phyloP scores from a whole-genome alignment of 2,797 vertebrate genomes.

The Peromyscus nudipes region DNA sequence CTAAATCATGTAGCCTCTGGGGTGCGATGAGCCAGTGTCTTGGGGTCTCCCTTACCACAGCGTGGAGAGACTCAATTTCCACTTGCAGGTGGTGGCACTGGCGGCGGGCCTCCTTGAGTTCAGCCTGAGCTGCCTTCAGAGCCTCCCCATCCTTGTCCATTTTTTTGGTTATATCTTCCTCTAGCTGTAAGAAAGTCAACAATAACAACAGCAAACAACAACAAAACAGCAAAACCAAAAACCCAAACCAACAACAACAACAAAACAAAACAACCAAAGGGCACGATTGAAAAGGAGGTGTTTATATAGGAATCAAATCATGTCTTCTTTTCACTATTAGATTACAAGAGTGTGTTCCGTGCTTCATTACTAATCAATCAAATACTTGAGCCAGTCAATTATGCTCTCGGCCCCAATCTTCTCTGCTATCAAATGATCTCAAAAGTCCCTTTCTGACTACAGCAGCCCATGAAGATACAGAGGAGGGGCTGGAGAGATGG shows the following conservation, averaged over 20 bases:
- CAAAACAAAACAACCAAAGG: background rate
- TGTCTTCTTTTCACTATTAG: background rate
- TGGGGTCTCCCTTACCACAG: slow-evolving; percentile 90
- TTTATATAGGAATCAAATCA: background rate
- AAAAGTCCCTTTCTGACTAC: background rate
- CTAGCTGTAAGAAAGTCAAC: slow-evolving; percentile 82
- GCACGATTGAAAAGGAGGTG: background rate
- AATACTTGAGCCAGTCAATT: background rate
- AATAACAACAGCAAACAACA: background rate
- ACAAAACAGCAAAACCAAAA: background rate
- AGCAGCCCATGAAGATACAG: background rate
- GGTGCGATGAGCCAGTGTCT: background rate
- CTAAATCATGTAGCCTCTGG: background rate
- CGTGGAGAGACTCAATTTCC: slow-evolving; percentile 96
- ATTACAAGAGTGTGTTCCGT: background rate
- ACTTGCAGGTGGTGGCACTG: slow-evolving; percentile 96
- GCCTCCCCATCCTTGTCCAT: slow-evolving; percentile 93
- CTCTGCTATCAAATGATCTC: background rate
- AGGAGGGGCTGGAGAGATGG: no score
- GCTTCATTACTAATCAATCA: background rate
- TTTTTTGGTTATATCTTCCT: slow-evolving; percentile 91
- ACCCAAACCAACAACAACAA: background rate
- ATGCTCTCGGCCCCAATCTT: background rate
- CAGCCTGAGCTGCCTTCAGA: slow-evolving; percentile 93
- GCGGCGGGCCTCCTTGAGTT: slow-evolving; percentile 93